Percentiles rank a stretch among this genome's conserved stretches.
These are phyloP conservation scores for Acromyrmex echinatior DNA, from an alignment of 1,140 invertebrate species.

Conservation along the genomic window DNA sequence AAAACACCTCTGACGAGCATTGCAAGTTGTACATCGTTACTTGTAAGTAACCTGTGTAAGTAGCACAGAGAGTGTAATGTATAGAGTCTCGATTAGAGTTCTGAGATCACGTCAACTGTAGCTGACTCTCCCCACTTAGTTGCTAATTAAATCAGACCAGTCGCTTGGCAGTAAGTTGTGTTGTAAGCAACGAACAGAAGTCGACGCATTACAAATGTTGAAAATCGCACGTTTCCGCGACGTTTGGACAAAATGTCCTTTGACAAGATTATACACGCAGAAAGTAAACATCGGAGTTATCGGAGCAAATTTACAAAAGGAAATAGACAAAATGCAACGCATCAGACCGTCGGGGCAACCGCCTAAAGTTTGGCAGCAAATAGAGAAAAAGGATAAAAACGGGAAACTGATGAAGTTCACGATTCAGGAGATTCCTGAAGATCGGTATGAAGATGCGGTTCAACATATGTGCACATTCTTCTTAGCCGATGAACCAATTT, in stretches of 20 bases:
- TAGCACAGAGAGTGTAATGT: neutral
- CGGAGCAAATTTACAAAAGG: neutral
- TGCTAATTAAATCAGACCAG: neutral
- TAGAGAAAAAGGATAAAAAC: slow-evolving; percentile 41
- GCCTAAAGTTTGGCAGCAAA: slow-evolving; percentile 66
- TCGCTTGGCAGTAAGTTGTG: neutral
- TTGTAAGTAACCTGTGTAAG: neutral
- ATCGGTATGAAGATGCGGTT: slow-evolving; percentile 78
- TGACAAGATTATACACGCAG: neutral
- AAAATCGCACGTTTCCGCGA: neutral
- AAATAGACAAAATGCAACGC: neutral
- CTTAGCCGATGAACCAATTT: slow-evolving; percentile 77
- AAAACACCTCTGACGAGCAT: no score
- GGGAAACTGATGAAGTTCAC: slow-evolving; percentile 69
- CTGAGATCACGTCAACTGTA: no score
- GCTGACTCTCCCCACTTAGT: no score
- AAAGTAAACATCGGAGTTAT: neutral
- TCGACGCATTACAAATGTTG: neutral
- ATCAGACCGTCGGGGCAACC: slow-evolving; percentile 69
- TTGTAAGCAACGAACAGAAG: neutral
- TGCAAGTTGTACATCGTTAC: neutral
- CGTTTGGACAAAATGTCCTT: neutral
- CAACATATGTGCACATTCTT: slow-evolving; percentile 81
- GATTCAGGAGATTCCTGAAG: slow-evolving; percentile 82
- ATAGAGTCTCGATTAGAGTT: no score